phyloP scores from a whole-genome alignment of 2,888 invertebrate species.

The Ennomos quercinarius region DNA sequence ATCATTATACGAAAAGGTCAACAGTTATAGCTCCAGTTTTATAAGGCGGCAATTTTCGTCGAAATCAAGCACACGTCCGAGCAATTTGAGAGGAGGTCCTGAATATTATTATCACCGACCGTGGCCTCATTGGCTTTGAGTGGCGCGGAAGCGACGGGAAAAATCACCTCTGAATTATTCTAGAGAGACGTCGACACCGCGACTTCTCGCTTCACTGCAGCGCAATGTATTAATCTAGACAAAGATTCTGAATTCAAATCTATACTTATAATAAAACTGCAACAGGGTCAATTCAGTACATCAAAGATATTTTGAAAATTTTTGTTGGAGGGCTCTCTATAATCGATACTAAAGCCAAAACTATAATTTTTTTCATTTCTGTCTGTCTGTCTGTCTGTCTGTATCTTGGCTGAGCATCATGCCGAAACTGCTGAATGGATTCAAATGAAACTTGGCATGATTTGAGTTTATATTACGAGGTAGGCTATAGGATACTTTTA shows the following conservation, averaged over 20 bases:
- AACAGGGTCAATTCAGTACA: too few relatives aligned
- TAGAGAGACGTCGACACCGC: constrained; percentile 45
- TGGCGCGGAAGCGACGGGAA: constrained; percentile 57
- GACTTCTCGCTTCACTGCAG: constrained; percentile 34
- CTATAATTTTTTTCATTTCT: too few relatives aligned
- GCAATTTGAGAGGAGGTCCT: constrained; percentile 68
- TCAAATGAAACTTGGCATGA: too few relatives aligned
- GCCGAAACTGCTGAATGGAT: too few relatives aligned
- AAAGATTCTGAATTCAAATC: background rate
- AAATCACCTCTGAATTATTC: constrained; percentile 59
- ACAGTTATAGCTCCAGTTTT: constrained; percentile 60
- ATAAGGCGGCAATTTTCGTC: constrained; percentile 59
- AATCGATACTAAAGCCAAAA: too few relatives aligned
- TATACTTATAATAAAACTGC: too few relatives aligned
- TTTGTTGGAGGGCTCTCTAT: too few relatives aligned
- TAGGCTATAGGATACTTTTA: too few relatives aligned
- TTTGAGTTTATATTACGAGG: too few relatives aligned
- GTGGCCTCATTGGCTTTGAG: constrained; percentile 57
- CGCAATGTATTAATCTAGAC: constrained; percentile 1
- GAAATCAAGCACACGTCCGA: constrained; percentile 65
- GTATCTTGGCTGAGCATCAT: too few relatives aligned
- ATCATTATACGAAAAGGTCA: constrained; percentile 62
- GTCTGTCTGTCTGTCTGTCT: too few relatives aligned
- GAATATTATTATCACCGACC: constrained; percentile 64
- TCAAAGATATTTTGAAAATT: too few relatives aligned